A percentile compares a stretch with the other conserved stretches of the same genome.
These are phyloP conservation scores for Agelas oroides DNA, from an alignment of 37 sponge, comb jelly and placozoan species.

Conservation along the genomic window DNA sequence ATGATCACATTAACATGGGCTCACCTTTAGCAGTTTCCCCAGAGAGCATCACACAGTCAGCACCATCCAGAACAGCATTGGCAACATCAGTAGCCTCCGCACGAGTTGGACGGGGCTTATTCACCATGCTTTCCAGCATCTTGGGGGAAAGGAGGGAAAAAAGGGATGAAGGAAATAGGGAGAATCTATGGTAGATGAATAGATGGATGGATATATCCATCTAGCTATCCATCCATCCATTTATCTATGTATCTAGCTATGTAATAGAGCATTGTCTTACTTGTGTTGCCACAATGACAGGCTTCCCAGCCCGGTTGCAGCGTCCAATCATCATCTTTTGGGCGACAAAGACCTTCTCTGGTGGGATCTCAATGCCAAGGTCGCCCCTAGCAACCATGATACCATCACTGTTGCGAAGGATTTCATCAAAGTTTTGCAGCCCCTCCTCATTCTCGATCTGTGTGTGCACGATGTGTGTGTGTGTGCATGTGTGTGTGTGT, in stretches of 20 bases:
- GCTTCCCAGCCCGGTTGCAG: conserved; percentile 90
- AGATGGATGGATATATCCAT: background rate
- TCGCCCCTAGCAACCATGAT: conserved; percentile 99
- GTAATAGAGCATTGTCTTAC: conserved; percentile 34
- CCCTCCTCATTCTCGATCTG: conserved; percentile 97
- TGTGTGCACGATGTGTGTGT: background rate
- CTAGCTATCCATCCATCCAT: too few species aligned
- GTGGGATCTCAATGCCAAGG: conserved; percentile 97
- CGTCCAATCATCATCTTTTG: conserved; percentile 97
- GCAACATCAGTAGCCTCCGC: conserved; percentile 97
- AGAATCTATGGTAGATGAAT: too few species aligned
- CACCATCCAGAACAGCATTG: conserved; percentile 97
- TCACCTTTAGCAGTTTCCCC: conserved; percentile 98
- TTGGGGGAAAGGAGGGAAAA: too few species aligned
- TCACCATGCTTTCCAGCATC: conserved; percentile 99
- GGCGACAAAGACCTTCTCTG: conserved; percentile 96
- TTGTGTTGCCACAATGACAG: conserved; percentile 97
- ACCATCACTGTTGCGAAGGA: conserved; percentile 85
- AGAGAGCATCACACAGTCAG: conserved; percentile 97
- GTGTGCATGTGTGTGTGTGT: background rate
- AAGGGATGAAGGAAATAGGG: too few species aligned
- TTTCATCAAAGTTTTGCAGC: conserved; percentile 90
- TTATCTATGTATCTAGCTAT: too few species aligned
- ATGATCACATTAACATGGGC: too few species aligned
- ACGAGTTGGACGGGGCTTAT: conserved; percentile 94